A percentile compares a stretch with the other conserved stretches of the same genome.
These are phyloP conservation scores for Willowsia nigromaculata DNA, from an alignment of 2,888 invertebrate genomes.

Conservation along the genomic window DNA sequence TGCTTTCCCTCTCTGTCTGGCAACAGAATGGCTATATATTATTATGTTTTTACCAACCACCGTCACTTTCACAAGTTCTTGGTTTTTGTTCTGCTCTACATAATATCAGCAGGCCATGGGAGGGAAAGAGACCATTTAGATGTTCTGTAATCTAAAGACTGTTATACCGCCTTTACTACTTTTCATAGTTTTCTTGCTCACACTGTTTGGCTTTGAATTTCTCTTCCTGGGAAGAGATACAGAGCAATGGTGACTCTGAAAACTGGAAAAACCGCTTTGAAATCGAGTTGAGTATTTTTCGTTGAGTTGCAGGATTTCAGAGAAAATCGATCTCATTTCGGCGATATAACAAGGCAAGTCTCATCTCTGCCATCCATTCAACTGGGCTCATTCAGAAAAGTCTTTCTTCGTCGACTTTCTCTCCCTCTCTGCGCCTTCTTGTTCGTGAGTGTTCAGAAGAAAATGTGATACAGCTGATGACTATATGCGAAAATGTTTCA, in stretches of 20 bases:
- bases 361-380: conserved; percentile 65
- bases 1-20: conserved; percentile 25
- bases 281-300: conserved; percentile 32
- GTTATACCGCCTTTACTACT: background rate
- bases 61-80: conserved; percentile 56
- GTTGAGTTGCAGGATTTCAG: background rate
- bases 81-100: conserved; percentile 47
- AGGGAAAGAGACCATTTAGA: background rate
- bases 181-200: background rate
- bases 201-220: conserved; percentile 46
- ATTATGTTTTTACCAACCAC: conserved; percentile 44
- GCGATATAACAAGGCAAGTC: conserved; percentile 53
- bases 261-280: conserved; percentile 26
- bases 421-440: background rate
- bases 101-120: conserved; percentile 24
- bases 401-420: background rate
- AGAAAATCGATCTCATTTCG: conserved; percentile 58
- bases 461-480: conserved; percentile 38
- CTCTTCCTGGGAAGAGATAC: background rate
- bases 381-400: conserved; percentile 53
- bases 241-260: background rate
- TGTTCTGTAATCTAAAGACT: background rate
- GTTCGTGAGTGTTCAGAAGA: background rate
- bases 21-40: background rate
- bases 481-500: background rate